These are phyloP conservation scores for Turritopsis rubra DNA, from an alignment of 30 jellyfish, hydroid and myxozoan genomes.

Conservation along the genomic window DNA sequence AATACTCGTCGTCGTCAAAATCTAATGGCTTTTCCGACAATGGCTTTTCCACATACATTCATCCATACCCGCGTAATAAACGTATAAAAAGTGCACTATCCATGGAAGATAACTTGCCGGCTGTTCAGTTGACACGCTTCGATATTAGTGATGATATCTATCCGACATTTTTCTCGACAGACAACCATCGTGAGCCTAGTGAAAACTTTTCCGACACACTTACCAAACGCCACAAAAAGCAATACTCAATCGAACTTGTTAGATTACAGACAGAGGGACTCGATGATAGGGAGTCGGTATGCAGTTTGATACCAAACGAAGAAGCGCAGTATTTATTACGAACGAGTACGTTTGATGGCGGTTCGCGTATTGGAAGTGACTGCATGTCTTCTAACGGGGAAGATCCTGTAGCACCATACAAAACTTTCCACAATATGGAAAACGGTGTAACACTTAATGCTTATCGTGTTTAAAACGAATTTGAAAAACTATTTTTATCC, in stretches of 20 bases:
- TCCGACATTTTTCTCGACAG: conserved; percentile 15
- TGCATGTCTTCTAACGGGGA: not conserved
- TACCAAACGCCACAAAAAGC: conserved; percentile 12
- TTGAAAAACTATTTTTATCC: not conserved
- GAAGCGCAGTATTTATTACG: conserved; percentile 1
- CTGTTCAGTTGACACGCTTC: conserved; percentile 24
- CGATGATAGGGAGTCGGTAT: conserved; percentile 4
- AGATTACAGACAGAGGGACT: not conserved
- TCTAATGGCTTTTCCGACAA: conserved; percentile 27
- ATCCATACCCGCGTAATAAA: not conserved
- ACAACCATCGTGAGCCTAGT: not conserved
- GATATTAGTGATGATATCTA: not conserved
- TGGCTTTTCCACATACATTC: conserved; percentile 28
- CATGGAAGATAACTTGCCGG: conserved; percentile 4
- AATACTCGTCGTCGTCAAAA: conserved; percentile 26
- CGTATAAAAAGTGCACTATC: conserved; percentile 17
- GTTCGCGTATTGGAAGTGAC: not conserved
- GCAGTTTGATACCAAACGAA: conserved; percentile 19
- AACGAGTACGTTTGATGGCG: conserved; percentile 10
- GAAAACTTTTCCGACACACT: conserved; percentile 24
- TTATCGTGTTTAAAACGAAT: conserved; percentile 3
- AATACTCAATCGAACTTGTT: conserved; percentile 26
- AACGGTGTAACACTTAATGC: not conserved
- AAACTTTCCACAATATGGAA: conserved; percentile 17
- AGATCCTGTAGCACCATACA: not conserved